phyloP scores from a whole-genome alignment of 1,140 invertebrate genomes.

The Agrypnia vestita region DNA sequence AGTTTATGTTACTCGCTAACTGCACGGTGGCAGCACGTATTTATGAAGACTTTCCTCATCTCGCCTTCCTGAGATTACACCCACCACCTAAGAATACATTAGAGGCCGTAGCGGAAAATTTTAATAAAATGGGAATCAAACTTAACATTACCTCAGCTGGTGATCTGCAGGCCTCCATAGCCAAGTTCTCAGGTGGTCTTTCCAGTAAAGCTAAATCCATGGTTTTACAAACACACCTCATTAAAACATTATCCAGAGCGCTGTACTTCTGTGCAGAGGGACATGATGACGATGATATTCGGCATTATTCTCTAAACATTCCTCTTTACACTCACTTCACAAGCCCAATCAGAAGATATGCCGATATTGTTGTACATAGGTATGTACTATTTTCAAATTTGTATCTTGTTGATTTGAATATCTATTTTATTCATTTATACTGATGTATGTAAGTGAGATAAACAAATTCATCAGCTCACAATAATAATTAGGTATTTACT shows the following conservation, averaged over 20 bases:
- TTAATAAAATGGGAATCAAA: constrained; percentile 79
- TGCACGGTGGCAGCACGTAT: constrained; percentile 89
- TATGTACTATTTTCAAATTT: constrained; percentile 62
- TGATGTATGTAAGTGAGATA: no score
- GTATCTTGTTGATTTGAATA: no score
- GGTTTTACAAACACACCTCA: constrained; percentile 81
- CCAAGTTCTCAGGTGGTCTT: constrained; percentile 70
- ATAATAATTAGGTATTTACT: no score
- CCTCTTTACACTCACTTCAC: constrained; percentile 97
- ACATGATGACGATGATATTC: constrained; percentile 74
- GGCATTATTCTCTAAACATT: constrained; percentile 91
- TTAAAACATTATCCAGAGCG: constrained; percentile 89
- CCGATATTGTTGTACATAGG: constrained; percentile 94
- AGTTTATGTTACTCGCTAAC: constrained; percentile 96
- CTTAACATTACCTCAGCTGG: constrained; percentile 81
- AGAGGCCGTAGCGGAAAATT: constrained; percentile 75
- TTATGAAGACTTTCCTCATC: constrained; percentile 79
- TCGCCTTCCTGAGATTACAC: constrained; percentile 87
- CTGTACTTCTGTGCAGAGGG: constrained; percentile 76
- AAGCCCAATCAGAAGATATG: constrained; percentile 94
- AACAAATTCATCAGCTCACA: no score
- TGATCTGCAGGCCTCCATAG: constrained; percentile 72
- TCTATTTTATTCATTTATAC: no score
- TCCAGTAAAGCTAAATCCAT: constrained; percentile 74
- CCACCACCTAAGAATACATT: constrained; percentile 82